Base-by-base conservation (phyloP, 2,113 vertebrate genomes). In the Kryptolebias marmoratus region DNA sequence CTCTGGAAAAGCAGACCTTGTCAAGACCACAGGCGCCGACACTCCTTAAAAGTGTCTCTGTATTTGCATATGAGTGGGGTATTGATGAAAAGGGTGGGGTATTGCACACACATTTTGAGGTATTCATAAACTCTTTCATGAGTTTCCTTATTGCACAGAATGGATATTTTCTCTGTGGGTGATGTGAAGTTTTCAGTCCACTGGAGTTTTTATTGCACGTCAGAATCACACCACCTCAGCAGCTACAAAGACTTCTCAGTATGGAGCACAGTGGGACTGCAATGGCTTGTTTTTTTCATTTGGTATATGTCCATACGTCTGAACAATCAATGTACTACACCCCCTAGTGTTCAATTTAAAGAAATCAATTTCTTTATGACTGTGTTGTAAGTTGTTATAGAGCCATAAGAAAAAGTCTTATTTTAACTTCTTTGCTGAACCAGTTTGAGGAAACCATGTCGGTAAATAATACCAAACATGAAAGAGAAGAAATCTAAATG, bases 161-260 rank as follows among this genome's bases (percentile, higher is more conserved):
- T 14, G 5, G 53, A 69, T 69, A 57, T 85, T 85, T 82, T 82
- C 64, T 68, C 59, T 0, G 31, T 5, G 75, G 76, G 84, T 72
- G 66, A 68, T 22, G 48, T 49, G 65, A 47, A 2, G 60, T 58
- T 70, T 83, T 86, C 60, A 42, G 64, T 78, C 36, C 85, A 67
- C 71, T 13, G 5, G 14, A 61, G 49, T 56, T 56, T 69, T 67
- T 52, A 80, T 63, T 44, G 71, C 58, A 79, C 83, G 69, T 90
- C 87, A 42, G 39, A 31, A 49, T 85, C 81, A 73, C 79, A 66
- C 83, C 89, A 86, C 80, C 71, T 14, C 2, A 62, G 16, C 48
- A 2, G 52, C 76, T 18, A 93, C 91, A 93, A 89, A 92, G 89
- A 84, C 31, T 4, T 63, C 77, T 90, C 84, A 90, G 39, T 42